Conservation (phyloP, 2,888 invertebrate genomes). For the Gortyna flavago region DNA sequence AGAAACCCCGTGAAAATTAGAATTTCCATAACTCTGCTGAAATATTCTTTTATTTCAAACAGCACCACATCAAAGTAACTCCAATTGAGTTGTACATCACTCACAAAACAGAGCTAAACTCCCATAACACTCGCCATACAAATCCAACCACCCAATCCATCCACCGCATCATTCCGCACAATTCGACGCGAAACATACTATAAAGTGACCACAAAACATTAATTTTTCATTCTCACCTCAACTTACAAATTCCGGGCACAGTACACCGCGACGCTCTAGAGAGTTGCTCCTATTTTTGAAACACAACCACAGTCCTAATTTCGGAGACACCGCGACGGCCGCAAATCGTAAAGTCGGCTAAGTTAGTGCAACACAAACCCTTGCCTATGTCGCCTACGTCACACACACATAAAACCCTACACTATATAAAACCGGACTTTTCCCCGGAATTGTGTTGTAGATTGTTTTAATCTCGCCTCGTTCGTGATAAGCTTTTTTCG, state of each 20-base stretch:
- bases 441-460: constrained; percentile 56
- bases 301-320: constrained; percentile 66
- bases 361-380: constrained; percentile 60
- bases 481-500: constrained; percentile 57
- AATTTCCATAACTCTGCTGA: no score
- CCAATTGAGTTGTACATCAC: neutral
- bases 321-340: constrained; percentile 65
- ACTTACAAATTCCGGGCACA: constrained; percentile 59
- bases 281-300: constrained; percentile 63
- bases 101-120: constrained; percentile 4
- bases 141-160: no score
- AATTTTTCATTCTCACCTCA: constrained; percentile 53
- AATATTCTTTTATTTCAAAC: neutral
- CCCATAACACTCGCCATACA: constrained; percentile 8
- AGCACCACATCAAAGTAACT: constrained; percentile 6
- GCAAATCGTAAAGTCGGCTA: constrained; percentile 67
- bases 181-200: constrained; percentile 43
- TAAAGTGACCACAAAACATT: constrained; percentile 57
- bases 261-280: constrained; percentile 39
- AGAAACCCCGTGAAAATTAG: neutral
- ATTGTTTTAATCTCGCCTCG: constrained; percentile 62
- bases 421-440: constrained; percentile 47
- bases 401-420: constrained; percentile 37
- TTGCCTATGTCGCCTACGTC: constrained; percentile 35
- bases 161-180: constrained; percentile 32